Percentiles rank a stretch among this genome's conserved stretches.
These are phyloP conservation scores for Drosophila pseudotalamancana DNA, from an alignment of 2,888 invertebrate genomes.

Conservation along the genomic window DNA sequence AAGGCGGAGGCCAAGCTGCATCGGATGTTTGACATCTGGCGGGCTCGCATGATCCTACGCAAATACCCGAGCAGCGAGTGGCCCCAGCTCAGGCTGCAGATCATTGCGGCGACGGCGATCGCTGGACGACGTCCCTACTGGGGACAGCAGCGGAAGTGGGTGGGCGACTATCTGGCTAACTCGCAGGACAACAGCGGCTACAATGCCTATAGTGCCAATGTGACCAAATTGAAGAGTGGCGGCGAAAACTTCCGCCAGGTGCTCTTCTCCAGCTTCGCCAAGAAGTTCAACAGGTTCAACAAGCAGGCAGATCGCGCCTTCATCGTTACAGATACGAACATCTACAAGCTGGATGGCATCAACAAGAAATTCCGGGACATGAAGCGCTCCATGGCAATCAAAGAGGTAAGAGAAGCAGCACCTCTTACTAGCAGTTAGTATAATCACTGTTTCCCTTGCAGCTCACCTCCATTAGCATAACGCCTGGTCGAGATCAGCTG, in stretches of 20 bases:
- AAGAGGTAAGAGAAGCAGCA: constrained; percentile 86
- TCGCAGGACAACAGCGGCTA: constrained; percentile 89
- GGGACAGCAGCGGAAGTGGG: constrained; percentile 92
- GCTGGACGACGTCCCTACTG: constrained; percentile 87
- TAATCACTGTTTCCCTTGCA: constrained; percentile 71
- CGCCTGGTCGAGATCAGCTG: constrained; percentile 94
- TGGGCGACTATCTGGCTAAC: constrained; percentile 91
- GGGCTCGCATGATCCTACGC: constrained; percentile 93
- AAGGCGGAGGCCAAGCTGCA: constrained; percentile 87
- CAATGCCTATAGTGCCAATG: constrained; percentile 87
- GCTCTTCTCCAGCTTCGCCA: constrained; percentile 84
- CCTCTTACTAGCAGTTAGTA: too few relatives aligned
- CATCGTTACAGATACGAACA: constrained; percentile 91
- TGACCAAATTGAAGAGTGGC: constrained; percentile 87
- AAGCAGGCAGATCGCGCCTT: constrained; percentile 95
- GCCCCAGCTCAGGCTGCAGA: constrained; percentile 93
- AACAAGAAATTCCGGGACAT: constrained; percentile 93
- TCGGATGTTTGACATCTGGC: constrained; percentile 91
- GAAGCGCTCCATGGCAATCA: constrained; percentile 92
- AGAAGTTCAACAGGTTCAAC: constrained; percentile 86
- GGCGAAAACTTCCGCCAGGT: constrained; percentile 87
- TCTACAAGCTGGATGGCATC: constrained; percentile 93
- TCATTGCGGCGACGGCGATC: constrained; percentile 90
- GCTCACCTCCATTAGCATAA: constrained; percentile 94
- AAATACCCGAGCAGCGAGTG: constrained; percentile 93